Conservation (phyloP, 64 coral and sea anemone species). For the Stylophora pistillata region DNA sequence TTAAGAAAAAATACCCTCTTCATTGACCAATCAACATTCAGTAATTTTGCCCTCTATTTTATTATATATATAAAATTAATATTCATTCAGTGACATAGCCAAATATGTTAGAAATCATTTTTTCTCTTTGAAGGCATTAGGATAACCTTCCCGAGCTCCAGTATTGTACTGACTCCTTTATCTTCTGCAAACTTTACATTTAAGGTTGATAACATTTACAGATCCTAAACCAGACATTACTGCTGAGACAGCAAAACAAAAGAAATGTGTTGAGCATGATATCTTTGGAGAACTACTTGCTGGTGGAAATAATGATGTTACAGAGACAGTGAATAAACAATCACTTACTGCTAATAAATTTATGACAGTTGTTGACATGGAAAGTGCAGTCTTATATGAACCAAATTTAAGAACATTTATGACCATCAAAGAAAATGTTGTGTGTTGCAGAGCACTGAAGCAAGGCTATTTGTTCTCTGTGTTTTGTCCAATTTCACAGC, state of each 20-base stretch:
- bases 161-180: too few relatives aligned
- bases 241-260: not conserved
- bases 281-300: slow-evolving; percentile 30
- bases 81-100: too few relatives aligned
- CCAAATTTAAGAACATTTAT: not conserved
- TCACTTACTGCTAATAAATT: not conserved
- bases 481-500: not conserved
- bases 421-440: not conserved
- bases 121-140: too few relatives aligned
- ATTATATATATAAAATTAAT: too few relatives aligned
- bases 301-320: not conserved
- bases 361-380: slow-evolving; percentile 3
- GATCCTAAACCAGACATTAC: not conserved
- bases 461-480: slow-evolving; percentile 4
- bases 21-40: too few relatives aligned
- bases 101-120: too few relatives aligned
- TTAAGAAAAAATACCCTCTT: too few relatives aligned
- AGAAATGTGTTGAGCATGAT: not conserved
- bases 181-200: not conserved
- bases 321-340: not conserved
- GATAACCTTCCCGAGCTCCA: too few relatives aligned
- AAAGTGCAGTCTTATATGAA: slow-evolving; percentile 28
- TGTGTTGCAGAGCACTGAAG: slow-evolving; percentile 1
- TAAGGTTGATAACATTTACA: not conserved
- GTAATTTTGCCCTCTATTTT: too few relatives aligned